These are phyloP conservation scores for Atherinosoma microstoma DNA, from an alignment of 2,797 vertebrate genomes.

Conservation along the genomic window DNA sequence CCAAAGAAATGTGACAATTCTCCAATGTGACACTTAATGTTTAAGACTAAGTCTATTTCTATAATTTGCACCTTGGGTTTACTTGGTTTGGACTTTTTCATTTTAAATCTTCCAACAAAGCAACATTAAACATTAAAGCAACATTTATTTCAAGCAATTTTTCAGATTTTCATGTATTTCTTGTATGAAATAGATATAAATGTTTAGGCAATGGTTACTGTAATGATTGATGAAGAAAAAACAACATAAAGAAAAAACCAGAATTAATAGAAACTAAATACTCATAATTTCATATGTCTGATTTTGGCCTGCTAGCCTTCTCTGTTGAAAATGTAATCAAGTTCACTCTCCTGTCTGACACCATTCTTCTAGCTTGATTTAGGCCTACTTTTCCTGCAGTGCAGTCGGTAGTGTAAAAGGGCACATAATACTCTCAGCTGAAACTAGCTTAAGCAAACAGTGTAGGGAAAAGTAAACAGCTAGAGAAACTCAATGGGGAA, in stretches of 20 bases:
- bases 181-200: too few species aligned
- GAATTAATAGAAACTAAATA: too few species aligned
- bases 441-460: constrained; percentile 71
- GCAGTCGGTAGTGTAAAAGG: constrained; percentile 29
- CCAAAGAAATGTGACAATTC: neutral
- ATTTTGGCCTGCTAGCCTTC: too few species aligned
- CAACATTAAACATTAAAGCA: too few species aligned
- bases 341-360: constrained; percentile 20
- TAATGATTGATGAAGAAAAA: too few species aligned
- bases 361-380: constrained; percentile 36
- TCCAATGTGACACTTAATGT: neutral
- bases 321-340: too few species aligned
- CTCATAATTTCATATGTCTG: too few species aligned
- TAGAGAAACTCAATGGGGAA: constrained; percentile 45
- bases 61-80: neutral
- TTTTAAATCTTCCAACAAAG: too few species aligned
- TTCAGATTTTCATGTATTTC: too few species aligned
- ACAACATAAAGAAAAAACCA: too few species aligned
- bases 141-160: too few species aligned
- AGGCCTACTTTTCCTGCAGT: constrained; percentile 25
- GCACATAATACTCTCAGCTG: constrained; percentile 47
- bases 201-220: too few species aligned
- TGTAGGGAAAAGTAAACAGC: constrained; percentile 56
- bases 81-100: neutral
- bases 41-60: neutral